Evolutionary conservation across 2,797 vertebrate species (phyloP).

Genomic region (Dermochelys coriacea): DNA sequence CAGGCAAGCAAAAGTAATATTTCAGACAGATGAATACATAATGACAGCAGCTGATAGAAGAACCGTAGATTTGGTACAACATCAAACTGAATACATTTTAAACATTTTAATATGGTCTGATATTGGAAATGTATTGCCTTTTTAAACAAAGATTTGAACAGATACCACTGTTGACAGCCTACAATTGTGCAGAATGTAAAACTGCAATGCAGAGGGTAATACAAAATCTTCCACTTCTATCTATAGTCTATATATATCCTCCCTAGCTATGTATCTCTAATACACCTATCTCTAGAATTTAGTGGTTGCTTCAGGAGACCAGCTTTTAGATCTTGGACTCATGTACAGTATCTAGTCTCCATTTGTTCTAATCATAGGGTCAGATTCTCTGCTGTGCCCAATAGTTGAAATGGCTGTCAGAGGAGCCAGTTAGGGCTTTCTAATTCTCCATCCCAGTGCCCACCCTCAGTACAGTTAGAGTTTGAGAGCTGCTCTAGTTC

Average conservation of each 20-base stretch:
- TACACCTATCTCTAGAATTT: neutral
- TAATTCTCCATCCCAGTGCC: fast-evolving
- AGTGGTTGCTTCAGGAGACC: neutral
- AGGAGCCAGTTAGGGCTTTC: neutral
- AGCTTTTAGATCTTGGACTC: neutral
- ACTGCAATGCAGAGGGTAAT: fast-evolving
- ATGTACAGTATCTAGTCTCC: no score
- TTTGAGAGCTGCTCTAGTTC: neutral
- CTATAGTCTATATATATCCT: no score
- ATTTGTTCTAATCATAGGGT: neutral
- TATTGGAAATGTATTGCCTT: neutral
- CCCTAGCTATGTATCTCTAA: neutral
- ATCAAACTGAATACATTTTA: neutral
- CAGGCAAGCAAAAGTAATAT: neutral
- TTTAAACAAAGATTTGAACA: neutral
- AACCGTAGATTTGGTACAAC: neutral
- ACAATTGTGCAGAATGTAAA: neutral
- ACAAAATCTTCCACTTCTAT: neutral
- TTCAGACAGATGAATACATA: neutral
- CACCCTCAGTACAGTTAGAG: fast-evolving
- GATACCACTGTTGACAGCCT: neutral
- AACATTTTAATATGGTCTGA: neutral
- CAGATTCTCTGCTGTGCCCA: neutral
- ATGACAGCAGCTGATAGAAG: neutral
- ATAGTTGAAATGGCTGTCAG: fast-evolving